Evolutionary conservation across 2,113 vertebrate species (phyloP).

Genomic region (Stigmatopora argus): DNA sequence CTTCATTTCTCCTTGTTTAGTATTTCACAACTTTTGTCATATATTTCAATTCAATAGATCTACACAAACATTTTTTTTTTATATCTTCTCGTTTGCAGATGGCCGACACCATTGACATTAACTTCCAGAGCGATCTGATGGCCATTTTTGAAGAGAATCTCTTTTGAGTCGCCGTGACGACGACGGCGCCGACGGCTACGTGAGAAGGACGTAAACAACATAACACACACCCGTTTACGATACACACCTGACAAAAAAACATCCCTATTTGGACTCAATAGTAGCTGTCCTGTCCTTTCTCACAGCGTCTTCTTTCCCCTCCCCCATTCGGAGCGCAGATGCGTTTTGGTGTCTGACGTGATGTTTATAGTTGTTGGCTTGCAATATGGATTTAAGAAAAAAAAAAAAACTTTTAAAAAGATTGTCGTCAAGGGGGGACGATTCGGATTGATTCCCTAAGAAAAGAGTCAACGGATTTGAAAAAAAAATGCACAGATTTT

Average conservation of each 20-base stretch:
- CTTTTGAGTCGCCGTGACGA: constrained; percentile 71
- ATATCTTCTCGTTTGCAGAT: constrained; percentile 62
- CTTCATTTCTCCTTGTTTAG: too few species aligned
- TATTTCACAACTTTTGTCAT: too few species aligned
- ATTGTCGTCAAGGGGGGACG: neutral
- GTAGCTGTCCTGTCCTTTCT: constrained; percentile 41
- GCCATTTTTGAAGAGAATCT: constrained; percentile 92
- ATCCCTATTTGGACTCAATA: constrained; percentile 19
- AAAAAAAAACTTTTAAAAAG: neutral
- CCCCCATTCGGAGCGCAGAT: constrained; percentile 23
- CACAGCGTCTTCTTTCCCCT: constrained; percentile 23
- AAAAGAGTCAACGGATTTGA: constrained; percentile 4
- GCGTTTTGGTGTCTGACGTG: constrained; percentile 44
- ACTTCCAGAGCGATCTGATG: constrained; percentile 94
- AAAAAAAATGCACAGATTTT: constrained; percentile 27
- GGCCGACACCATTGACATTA: constrained; percentile 91
- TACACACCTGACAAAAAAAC: constrained; percentile 1
- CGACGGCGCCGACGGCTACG: constrained; percentile 27
- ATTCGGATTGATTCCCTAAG: constrained; percentile 28
- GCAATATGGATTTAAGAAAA: constrained; percentile 8
- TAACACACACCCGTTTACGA: constrained; percentile 8
- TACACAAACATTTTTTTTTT: neutral
- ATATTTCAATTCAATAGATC: too few species aligned
- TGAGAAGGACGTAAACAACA: constrained; percentile 36
- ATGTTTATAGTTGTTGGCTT: constrained; percentile 16